Conservation (phyloP, 2,113 vertebrate genomes). For the Melanocharis versteri region DNA sequence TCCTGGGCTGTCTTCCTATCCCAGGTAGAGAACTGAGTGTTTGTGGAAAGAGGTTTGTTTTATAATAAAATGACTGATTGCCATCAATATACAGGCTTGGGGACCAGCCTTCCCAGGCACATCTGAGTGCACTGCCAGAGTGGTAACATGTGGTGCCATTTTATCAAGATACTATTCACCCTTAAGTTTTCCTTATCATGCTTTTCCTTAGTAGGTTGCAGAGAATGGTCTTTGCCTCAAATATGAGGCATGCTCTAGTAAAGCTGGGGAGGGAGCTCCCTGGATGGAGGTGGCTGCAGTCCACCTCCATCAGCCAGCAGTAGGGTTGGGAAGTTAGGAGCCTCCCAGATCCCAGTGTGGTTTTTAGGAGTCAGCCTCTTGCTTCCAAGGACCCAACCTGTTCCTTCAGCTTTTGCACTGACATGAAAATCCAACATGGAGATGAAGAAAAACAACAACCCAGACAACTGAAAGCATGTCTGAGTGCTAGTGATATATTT, state of each 20-base stretch:
- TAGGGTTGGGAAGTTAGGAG: background rate
- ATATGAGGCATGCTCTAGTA: background rate
- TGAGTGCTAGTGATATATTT: background rate
- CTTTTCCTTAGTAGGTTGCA: background rate
- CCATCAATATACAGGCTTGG: background rate
- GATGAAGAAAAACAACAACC: background rate
- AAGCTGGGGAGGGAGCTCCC: background rate
- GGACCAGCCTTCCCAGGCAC: background rate
- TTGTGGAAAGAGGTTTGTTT: background rate
- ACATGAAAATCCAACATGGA: background rate
- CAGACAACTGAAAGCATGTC: no score
- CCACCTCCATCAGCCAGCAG: background rate
- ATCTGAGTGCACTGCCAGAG: background rate
- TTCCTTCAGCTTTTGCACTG: background rate
- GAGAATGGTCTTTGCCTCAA: background rate
- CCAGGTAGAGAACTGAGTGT: background rate
- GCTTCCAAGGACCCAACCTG: fast-evolving
- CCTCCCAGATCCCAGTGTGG: fast-evolving
- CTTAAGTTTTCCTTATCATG: background rate
- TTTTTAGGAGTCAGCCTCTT: background rate
- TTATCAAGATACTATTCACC: background rate
- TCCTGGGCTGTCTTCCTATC: background rate
- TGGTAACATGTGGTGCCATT: background rate
- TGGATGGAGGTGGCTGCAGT: background rate
- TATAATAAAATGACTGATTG: background rate